Conservation (phyloP, 2,113 vertebrate genomes). For the Motacilla alba region DNA sequence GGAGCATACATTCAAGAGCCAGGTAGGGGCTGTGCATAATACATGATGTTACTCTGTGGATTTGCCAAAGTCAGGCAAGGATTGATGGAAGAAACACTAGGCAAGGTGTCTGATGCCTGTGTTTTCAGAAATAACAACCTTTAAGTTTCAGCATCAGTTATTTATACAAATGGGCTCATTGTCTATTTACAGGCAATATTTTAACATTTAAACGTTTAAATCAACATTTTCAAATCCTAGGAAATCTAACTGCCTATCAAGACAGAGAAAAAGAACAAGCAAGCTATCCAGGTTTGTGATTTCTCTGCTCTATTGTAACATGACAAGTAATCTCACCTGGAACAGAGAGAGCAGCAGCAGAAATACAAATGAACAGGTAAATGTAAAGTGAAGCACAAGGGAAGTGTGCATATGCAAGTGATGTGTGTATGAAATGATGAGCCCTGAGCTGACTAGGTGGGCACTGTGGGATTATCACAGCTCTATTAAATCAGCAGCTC, state of each 20-base stretch:
- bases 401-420: neutral
- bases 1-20: neutral
- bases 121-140: neutral
- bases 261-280: neutral
- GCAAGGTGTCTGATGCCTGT: neutral
- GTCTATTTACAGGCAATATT: neutral
- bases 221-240: neutral
- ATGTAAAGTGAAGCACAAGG: neutral
- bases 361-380: neutral
- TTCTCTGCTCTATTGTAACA: neutral
- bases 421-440: neutral
- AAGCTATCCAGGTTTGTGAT: neutral
- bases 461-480: neutral
- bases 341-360: neutral
- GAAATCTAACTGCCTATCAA: neutral
- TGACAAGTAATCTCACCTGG: neutral
- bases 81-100: neutral
- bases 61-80: neutral
- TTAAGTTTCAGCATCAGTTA: neutral
- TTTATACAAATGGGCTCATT: neutral
- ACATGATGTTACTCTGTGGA: neutral
- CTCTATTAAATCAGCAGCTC: neutral
- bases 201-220: neutral
- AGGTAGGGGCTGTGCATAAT: neutral
- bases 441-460: neutral